Conservation (phyloP, 2,797 vertebrate genomes). For the Balearica regulorum region DNA sequence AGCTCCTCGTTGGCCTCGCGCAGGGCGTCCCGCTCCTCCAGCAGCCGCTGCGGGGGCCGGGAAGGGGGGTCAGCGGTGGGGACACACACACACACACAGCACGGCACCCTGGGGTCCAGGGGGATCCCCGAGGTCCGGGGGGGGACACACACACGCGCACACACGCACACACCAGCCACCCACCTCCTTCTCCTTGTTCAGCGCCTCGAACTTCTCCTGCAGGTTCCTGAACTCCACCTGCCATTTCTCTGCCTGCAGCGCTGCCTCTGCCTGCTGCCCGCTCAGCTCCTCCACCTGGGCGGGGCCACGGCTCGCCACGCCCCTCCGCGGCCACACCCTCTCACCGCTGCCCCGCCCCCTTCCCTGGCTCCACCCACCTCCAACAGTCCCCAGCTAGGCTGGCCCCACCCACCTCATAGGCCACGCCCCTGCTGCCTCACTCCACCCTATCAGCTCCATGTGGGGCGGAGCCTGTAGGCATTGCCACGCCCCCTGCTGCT, state of each 20-base stretch:
- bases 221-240: background rate
- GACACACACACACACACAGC: background rate
- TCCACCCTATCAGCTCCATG: too few relatives aligned
- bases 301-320: background rate
- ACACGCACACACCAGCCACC: background rate
- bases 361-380: background rate
- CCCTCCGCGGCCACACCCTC: background rate
- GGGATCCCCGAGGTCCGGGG: too few relatives aligned
- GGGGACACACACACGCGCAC: background rate
- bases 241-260: background rate
- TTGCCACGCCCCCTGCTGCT: background rate
- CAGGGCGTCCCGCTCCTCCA: background rate
- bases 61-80: background rate
- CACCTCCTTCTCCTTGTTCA: background rate
- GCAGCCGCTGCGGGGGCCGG: background rate
- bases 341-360: background rate
- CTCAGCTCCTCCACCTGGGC: constrained; percentile 85
- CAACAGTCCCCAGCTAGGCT: too few relatives aligned
- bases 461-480: too few relatives aligned
- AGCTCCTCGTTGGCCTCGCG: background rate
- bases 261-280: constrained; percentile 71
- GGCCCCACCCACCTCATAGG: too few relatives aligned
- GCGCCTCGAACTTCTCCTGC: background rate
- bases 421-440: too few relatives aligned
- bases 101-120: too few relatives aligned